phyloP scores from a whole-genome alignment of 1,140 invertebrate species.

The Mycetomoellerius zeteki region DNA sequence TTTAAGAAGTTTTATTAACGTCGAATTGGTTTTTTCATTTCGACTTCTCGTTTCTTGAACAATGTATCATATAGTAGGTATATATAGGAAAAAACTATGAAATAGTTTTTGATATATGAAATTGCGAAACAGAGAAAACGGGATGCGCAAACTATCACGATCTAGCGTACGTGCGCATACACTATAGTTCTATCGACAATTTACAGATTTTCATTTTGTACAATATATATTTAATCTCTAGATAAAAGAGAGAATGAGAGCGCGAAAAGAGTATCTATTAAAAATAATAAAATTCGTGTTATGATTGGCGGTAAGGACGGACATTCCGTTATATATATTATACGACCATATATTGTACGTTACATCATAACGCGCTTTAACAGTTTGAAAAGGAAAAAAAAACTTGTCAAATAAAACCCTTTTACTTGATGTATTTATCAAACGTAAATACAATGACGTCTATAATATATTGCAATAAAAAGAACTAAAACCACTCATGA shows the following conservation, averaged over 20 bases:
- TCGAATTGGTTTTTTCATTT: background rate
- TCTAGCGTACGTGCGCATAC: constrained; percentile 23
- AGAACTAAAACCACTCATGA: constrained; percentile 37
- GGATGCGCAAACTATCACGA: constrained; percentile 38
- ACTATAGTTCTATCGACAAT: constrained; percentile 50
- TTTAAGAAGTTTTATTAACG: background rate
- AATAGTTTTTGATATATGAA: constrained; percentile 28
- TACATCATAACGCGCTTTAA: constrained; percentile 63
- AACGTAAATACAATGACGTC: constrained; percentile 64
- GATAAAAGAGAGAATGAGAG: constrained; percentile 34
- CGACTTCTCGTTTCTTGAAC: background rate
- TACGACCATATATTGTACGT: constrained; percentile 61
- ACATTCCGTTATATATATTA: constrained; percentile 52
- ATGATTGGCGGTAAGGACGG: constrained; percentile 39
- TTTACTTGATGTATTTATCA: constrained; percentile 69
- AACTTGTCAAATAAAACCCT: constrained; percentile 60
- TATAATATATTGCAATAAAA: constrained; percentile 69
- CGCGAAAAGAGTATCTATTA: constrained; percentile 51
- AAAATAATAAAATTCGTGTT: constrained; percentile 63
- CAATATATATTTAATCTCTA: constrained; percentile 59
- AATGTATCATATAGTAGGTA: background rate
- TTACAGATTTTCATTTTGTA: constrained; percentile 62
- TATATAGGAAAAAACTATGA: constrained; percentile 12
- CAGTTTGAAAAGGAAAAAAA: constrained; percentile 42
- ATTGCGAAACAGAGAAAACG: constrained; percentile 26